phyloP scores from a whole-genome alignment of 1,140 invertebrate genomes.

The Bombus balteatus region DNA sequence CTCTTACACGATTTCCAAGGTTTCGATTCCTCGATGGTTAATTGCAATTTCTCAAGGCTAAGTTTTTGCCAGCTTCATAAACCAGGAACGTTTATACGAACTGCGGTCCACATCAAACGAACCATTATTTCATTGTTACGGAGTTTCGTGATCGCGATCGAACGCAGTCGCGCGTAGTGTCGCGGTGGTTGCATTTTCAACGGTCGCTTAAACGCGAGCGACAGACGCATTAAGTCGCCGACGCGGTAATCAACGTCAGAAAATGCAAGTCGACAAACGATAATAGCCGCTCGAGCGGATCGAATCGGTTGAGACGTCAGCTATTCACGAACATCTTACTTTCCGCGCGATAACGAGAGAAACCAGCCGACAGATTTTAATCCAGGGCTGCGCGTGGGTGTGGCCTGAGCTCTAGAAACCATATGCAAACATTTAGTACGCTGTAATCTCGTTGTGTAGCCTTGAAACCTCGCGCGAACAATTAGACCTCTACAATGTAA shows the following conservation, averaged over 20 bases:
- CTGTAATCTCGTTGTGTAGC: no score
- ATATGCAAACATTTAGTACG: background rate
- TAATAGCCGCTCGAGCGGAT: slow-evolving; percentile 37
- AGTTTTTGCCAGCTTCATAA: background rate
- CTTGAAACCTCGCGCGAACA: background rate
- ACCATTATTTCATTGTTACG: background rate
- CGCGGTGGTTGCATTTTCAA: slow-evolving; percentile 11
- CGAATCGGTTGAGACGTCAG: slow-evolving; percentile 17
- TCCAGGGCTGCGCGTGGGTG: background rate
- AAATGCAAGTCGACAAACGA: slow-evolving; percentile 34
- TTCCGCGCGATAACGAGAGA: slow-evolving; percentile 17
- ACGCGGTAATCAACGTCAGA: slow-evolving; percentile 31
- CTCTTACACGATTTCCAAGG: background rate
- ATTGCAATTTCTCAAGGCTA: background rate
- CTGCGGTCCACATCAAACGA: background rate
- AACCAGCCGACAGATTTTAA: slow-evolving; percentile 15
- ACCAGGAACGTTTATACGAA: background rate
- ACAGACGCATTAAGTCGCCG: slow-evolving; percentile 31
- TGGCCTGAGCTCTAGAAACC: background rate
- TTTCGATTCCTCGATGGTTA: background rate
- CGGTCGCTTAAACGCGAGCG: slow-evolving; percentile 16
- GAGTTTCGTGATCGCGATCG: background rate
- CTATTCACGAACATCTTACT: slow-evolving; percentile 41
- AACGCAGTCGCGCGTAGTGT: background rate
- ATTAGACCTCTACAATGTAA: background rate